Base-by-base conservation (phyloP, 2,113 vertebrate species). In the Apus apus region DNA sequence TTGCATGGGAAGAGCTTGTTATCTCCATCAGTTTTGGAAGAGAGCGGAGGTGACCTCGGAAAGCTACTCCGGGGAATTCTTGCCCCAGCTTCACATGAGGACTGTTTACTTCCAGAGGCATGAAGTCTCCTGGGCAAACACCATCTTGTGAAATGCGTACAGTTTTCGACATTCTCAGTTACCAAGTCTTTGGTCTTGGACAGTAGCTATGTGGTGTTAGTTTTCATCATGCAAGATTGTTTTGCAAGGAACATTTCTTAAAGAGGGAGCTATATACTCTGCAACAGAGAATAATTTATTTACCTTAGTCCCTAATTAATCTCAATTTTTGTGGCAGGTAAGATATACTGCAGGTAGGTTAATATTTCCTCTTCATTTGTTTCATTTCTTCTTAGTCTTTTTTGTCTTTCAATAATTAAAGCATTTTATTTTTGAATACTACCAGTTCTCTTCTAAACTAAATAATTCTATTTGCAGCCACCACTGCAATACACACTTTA, bases 251-350 rank as follows among this genome's bases (percentile, higher is more conserved):
- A 92, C 68, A 58, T 96, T 93, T 93, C 93, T 86, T 93, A 94
- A 87, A 92, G 68, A 90, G 48, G 64, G 38, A 94, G 53, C 84
- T 92, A 95, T 32, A 87, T 48, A 81, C 32, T 83, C 95, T 95
- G 95, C 67, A 95, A 95, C 45, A 94, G 77, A 96, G 86, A 96
- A 96, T 77, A 86, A 86, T 94, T 92, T 60, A 83, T 94, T 86
- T 84, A 45, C 68, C 94, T 93, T 74, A 71, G 76, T 84, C 43
- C 65, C 91, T 74, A 93, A 81, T 64, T 73, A 66, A 86, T 77
- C 48, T 73, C 46, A 65, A 29, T 67, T 88, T 67, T 60, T 81
- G 48, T 93, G 80, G 53, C 82, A 89, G 43, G 38, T n/a, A 81
- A 93, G 46, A 38, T 78, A 53, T 70, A 84, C 48, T 84, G 65